phyloP scores from a whole-genome alignment of 2,888 invertebrate genomes.

The Halictus quadricinctus region DNA sequence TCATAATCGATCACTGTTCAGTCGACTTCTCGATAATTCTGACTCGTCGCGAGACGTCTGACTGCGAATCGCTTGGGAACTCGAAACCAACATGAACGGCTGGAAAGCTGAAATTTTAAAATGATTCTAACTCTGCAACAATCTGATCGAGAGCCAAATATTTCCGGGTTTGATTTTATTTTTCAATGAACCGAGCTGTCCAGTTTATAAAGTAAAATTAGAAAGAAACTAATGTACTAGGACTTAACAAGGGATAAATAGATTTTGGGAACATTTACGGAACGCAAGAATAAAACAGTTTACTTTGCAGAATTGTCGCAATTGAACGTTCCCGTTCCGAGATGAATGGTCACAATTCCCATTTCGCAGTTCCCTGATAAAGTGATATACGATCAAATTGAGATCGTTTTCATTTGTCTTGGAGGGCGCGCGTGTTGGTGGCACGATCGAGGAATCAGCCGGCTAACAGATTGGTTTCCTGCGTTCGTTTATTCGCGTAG shows the following conservation, averaged over 20 bases:
- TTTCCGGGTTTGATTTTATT: neutral
- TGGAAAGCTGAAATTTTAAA: neutral
- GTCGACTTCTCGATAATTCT: neutral
- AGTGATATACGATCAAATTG: neutral
- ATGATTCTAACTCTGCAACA: neutral
- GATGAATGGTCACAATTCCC: neutral
- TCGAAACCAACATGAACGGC: neutral
- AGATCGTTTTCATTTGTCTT: neutral
- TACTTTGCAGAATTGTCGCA: neutral
- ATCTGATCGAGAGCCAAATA: neutral
- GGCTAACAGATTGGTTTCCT: constrained; percentile 3
- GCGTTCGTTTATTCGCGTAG: neutral
- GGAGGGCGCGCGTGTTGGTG: neutral
- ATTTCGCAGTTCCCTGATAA: neutral
- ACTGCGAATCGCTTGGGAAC: neutral
- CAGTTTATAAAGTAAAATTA: neutral
- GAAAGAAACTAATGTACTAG: neutral
- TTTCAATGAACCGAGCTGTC: neutral
- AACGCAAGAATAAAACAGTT: neutral
- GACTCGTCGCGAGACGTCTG: neutral
- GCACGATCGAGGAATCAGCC: neutral
- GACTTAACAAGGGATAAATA: neutral
- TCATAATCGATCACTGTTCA: neutral
- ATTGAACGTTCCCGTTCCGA: neutral
- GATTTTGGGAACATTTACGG: neutral